Percentiles rank a stretch among this genome's conserved stretches.
Conservation (phyloP, 2,888 invertebrate genomes). For the Philereme vetulata region DNA sequence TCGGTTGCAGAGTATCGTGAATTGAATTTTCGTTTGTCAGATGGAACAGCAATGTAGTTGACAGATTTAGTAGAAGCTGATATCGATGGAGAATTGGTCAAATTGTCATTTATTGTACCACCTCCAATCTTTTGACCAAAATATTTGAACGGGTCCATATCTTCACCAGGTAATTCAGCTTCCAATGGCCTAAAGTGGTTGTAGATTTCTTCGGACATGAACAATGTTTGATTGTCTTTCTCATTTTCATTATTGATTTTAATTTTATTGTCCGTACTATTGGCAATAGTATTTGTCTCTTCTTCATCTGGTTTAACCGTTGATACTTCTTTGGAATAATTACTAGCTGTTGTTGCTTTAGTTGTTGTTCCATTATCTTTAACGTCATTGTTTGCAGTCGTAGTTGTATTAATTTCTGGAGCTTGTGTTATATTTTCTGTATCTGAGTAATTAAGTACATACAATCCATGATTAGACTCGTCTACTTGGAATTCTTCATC, state of each 20-base stretch:
- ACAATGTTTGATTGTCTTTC: conserved; percentile 79
- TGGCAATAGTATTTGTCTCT: conserved; percentile 62
- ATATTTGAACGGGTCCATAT: conserved; percentile 87
- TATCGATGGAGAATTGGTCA: conserved; percentile 73
- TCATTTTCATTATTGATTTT: conserved; percentile 69
- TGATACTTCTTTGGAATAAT: conserved; percentile 41
- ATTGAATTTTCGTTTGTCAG: conserved; percentile 73
- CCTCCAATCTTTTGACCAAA: conserved; percentile 87
- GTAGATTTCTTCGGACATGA: conserved; percentile 85
- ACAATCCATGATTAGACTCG: conserved; percentile 80
- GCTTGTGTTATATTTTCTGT: conserved; percentile 69
- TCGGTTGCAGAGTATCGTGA: conserved; percentile 77
- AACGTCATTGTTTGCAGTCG: conserved; percentile 44
- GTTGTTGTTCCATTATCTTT: conserved; percentile 50
- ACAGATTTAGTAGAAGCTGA: conserved; percentile 79
- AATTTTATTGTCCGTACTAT: conserved; percentile 62
- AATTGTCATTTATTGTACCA: conserved; percentile 67
- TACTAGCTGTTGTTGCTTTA: conserved; percentile 46
- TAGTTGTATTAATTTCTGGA: conserved; percentile 56
- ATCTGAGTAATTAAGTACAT: conserved; percentile 78
- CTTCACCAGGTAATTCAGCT: conserved; percentile 85
- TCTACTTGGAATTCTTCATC: conserved; percentile 83
- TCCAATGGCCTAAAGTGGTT: conserved; percentile 86
- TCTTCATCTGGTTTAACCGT: conserved; percentile 43
- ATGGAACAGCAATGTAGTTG: conserved; percentile 69